Base-by-base conservation (phyloP, 2,113 vertebrate genomes). In the Fukomys damarensis region DNA sequence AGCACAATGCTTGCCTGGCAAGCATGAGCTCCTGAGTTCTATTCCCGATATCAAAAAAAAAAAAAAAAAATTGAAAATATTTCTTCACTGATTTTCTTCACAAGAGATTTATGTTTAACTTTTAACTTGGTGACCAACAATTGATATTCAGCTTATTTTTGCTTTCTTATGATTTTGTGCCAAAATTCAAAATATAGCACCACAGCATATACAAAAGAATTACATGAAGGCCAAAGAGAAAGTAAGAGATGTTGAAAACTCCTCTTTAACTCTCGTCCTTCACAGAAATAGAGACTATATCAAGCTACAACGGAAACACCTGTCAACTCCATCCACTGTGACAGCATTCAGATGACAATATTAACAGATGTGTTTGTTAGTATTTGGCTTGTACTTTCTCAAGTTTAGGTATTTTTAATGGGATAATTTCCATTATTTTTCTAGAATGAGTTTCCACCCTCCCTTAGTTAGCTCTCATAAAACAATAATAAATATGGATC, bases 201-300 rank as follows among this genome's bases (percentile, higher is more conserved):
- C 87, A 56, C 26, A 59, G 3, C 66, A 49, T 58, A 32, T 24
- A 32, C 88, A 59, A 22, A 49, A 96, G 63, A 74, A 85, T 1
- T 84, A 43, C 9, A n/a, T 20, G 90, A 96, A 97, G 24, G 19
- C n/a, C 20, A 52, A 46, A 28, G 88, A 9, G n/a, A 94, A 56
- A 63, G 68, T 1, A 22, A 72, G 22, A 2, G 4, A 81, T 7
- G 43, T 32, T 84, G 46, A 52, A 22, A 54, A 1, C 41, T 38
- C 0, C 56, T 82, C 26, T 61, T 63, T 30, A 14, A 82, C 83
- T 49, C 46, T 65, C 43, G 1, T 89, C 96, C 92, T 91, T 88
- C 52, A 41, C 52, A 70, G 65, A 89, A 74, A 63, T 2, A 11
- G 13, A 86, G 56, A 43, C 52, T 77, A 30, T 3, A 17, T 38